phyloP scores from a whole-genome alignment of 2,888 invertebrate genomes.

The Clistopyga incitator region DNA sequence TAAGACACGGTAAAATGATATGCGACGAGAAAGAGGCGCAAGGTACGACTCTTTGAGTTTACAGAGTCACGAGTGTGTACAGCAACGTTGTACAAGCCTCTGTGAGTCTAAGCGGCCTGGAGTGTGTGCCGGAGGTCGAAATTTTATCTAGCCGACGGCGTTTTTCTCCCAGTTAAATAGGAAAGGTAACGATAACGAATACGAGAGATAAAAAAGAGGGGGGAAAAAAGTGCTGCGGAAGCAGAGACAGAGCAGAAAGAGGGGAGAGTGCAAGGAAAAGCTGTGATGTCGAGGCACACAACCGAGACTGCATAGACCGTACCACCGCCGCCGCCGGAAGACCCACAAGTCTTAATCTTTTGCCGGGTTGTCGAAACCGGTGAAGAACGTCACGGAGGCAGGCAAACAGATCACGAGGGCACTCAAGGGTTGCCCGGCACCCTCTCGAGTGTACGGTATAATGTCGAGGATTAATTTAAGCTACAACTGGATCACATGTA shows the following conservation, averaged over 20 bases:
- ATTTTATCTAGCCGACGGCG: slow-evolving; percentile 19
- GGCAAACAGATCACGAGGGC: slow-evolving; percentile 65
- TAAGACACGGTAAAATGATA: slow-evolving; percentile 43
- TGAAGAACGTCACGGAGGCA: slow-evolving; percentile 57
- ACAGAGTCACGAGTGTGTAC: slow-evolving; percentile 23
- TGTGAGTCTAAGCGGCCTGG: slow-evolving; percentile 8
- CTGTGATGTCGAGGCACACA: slow-evolving; percentile 15
- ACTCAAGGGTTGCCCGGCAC: slow-evolving; percentile 33
- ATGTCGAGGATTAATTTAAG: slow-evolving; percentile 64
- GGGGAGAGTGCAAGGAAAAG: slow-evolving; percentile 30
- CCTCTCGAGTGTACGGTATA: slow-evolving; percentile 48
- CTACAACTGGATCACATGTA: slow-evolving; percentile 38
- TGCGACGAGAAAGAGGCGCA: slow-evolving; percentile 2
- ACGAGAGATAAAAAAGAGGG: slow-evolving; percentile 49
- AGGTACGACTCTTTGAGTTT: slow-evolving; percentile 29
- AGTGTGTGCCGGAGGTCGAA: slow-evolving; percentile 20
- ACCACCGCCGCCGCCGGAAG: slow-evolving; percentile 38
- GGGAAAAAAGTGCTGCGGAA: not conserved
- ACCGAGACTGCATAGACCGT: slow-evolving; percentile 5
- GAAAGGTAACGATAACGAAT: slow-evolving; percentile 59
- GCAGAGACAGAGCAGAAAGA: not conserved
- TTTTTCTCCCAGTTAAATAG: slow-evolving; percentile 32
- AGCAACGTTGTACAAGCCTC: slow-evolving; percentile 3
- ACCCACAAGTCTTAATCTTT: slow-evolving; percentile 65
- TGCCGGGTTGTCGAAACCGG: slow-evolving; percentile 58